Conservation (phyloP, 2,113 vertebrate genomes). For the Ptyas mucosa region DNA sequence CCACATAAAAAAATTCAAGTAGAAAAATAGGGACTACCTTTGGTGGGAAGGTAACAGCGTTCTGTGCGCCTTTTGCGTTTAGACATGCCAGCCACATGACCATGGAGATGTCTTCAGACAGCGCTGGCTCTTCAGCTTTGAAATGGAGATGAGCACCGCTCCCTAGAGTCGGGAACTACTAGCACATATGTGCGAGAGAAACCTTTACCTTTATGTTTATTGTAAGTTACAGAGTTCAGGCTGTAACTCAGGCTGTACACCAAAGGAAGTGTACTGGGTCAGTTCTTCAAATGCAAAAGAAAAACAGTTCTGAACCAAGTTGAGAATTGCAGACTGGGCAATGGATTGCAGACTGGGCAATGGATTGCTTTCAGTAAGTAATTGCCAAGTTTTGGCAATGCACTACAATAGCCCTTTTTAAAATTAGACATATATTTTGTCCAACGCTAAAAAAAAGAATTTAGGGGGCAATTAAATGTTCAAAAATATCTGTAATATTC, state of each 20-base stretch:
- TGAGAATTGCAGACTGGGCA: not conserved
- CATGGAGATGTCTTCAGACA: too few species aligned
- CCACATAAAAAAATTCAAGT: too few species aligned
- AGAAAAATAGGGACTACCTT: too few species aligned
- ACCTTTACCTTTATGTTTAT: not conserved
- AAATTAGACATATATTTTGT: not conserved
- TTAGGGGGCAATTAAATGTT: not conserved
- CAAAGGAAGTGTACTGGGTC: not conserved
- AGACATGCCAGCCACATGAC: too few species aligned
- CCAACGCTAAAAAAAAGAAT: not conserved
- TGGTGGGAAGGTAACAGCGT: too few species aligned
- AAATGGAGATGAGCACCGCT: too few species aligned
- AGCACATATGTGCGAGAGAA: too few species aligned
- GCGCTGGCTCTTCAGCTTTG: too few species aligned
- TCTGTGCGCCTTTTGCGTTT: too few species aligned
- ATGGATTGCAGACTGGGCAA: not conserved
- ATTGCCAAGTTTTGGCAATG: not conserved
- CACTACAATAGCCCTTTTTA: not conserved
- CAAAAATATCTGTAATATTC: not conserved
- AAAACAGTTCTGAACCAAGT: not conserved
- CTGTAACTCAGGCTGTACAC: not conserved
- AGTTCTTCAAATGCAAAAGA: not conserved
- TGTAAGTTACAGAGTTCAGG: not conserved
- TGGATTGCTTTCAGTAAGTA: not conserved
- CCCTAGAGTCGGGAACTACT: too few species aligned